Evolutionary conservation across 2,888 invertebrate species (phyloP), one percentile per base, ranked within the genome.

Genomic region (Ichneumoninae sp.): DNA sequence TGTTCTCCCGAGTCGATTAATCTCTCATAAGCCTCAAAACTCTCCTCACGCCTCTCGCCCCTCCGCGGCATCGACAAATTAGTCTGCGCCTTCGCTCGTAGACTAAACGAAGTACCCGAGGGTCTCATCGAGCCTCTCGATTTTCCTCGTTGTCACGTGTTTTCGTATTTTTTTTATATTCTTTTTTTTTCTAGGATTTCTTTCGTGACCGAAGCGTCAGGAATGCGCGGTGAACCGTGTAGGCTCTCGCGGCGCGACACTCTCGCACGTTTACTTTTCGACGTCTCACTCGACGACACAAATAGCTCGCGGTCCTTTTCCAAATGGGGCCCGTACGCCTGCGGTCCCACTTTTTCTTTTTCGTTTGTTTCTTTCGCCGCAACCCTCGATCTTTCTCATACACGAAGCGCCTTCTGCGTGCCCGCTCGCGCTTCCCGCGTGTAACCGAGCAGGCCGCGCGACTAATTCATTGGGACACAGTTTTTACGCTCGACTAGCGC

Each of bases 391-490:
- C 66, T 66, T 22, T 8, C 52, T 57, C 36, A 10, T 33, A 77
- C 71, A 19, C n/a, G 57, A 10, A 40, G 50, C 16, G 36, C 60
- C 54, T 75, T 79, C 76, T 63, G 76, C 68, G 68, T 60, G 19
- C 82, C 68, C 26, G 30, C 33, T 22, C 13, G 16, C 75, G n/a
- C 16, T 73, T 79, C 82, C 68, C 54, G 66, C 75, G 83, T 85
- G 85, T 83, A 80, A 85, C 71, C 76, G 83, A 85, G 83, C 80
- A 83, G 82, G 73, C 80, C 83, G 71, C 76, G 76, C 69, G 82
- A 80, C 85, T 85, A 83, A 83, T 83, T 85, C 83, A 83, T 83
- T 73, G 85, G 83, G 85, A 85, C 85, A 83, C 83, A 80, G 83
- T 85, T 85, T 85, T 85, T 85, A 85, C 73, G 85, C 82, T 83